These are phyloP conservation scores for Orthonevra nobilis DNA, from an alignment of 2,888 invertebrate species.

Conservation along the genomic window DNA sequence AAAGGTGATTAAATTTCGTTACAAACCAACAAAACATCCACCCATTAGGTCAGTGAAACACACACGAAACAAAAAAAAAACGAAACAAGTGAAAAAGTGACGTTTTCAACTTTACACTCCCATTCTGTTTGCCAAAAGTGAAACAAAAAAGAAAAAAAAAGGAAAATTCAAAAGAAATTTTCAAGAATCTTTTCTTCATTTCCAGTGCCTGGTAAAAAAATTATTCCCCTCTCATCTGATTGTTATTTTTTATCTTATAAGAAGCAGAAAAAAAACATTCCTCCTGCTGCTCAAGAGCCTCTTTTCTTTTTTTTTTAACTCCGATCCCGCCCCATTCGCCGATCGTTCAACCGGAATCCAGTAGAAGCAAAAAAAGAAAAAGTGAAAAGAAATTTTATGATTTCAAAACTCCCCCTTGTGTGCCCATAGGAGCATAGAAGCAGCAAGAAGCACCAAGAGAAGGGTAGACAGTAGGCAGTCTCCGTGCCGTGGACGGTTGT, in stretches of 20 bases:
- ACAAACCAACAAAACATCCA: neutral
- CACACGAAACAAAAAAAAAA: conserved; percentile 47
- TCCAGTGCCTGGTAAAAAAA: conserved; percentile 41
- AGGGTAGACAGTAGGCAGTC: conserved; percentile 58
- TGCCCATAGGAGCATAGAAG: conserved; percentile 1
- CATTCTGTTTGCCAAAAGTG: conserved; percentile 22
- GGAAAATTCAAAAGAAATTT: conserved; percentile 40
- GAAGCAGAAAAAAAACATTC: conserved; percentile 33
- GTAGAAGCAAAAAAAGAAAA: conserved; percentile 23
- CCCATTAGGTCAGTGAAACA: neutral
- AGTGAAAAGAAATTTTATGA: conserved; percentile 44
- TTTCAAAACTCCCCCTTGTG: conserved; percentile 30
- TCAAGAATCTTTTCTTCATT: conserved; percentile 38
- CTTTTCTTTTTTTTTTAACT: neutral
- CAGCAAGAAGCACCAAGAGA: conserved; percentile 13
- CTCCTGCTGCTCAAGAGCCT: conserved; percentile 5
- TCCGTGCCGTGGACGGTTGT: conserved; percentile 24
- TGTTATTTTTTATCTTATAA: conserved; percentile 50
- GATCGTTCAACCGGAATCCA: conserved; percentile 26
- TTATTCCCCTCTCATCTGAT: conserved; percentile 51
- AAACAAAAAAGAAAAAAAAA: conserved; percentile 2
- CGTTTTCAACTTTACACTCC: conserved; percentile 47
- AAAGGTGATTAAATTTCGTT: conserved; percentile 50
- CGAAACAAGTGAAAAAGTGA: conserved; percentile 59
- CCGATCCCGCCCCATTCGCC: conserved; percentile 9